A percentile compares a stretch with the other conserved stretches of the same genome.
Conservation (phyloP, 2,113 vertebrate genomes). For the Pampusana beccarii region DNA sequence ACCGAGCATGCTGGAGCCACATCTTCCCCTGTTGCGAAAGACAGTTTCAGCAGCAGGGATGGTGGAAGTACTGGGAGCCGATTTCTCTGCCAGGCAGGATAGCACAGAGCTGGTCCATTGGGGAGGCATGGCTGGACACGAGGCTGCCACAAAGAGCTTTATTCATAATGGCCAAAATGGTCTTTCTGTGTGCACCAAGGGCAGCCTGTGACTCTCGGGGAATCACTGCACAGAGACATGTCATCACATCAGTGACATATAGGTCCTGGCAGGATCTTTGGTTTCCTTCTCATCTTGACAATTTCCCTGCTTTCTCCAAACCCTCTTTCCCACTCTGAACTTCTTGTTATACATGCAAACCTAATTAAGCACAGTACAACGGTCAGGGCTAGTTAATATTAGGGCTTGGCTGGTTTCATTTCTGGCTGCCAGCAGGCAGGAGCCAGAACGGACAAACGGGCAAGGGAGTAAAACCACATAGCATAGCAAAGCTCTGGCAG, state of each 20-base stretch:
- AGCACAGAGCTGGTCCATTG: neutral
- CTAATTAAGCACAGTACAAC: neutral
- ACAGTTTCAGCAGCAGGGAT: neutral
- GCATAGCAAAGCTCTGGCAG: neutral
- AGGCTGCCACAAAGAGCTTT: neutral
- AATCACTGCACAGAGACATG: neutral
- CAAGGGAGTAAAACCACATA: neutral
- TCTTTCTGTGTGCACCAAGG: neutral
- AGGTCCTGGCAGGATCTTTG: neutral
- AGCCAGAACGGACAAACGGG: neutral
- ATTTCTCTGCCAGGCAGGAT: neutral
- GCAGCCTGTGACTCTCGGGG: neutral
- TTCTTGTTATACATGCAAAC: neutral
- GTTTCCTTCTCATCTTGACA: neutral
- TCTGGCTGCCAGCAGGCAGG: neutral
- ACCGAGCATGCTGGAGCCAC: rapidly evolving
- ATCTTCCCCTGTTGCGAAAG: neutral
- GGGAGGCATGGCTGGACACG: neutral
- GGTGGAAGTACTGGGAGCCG: neutral
- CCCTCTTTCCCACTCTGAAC: neutral
- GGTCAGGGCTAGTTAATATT: neutral
- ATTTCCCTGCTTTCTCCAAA: neutral
- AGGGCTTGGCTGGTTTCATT: neutral
- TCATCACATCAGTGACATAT: neutral
- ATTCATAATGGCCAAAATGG: neutral